phyloP scores from a whole-genome alignment of 2,797 vertebrate species.

The Botia kubotai region DNA sequence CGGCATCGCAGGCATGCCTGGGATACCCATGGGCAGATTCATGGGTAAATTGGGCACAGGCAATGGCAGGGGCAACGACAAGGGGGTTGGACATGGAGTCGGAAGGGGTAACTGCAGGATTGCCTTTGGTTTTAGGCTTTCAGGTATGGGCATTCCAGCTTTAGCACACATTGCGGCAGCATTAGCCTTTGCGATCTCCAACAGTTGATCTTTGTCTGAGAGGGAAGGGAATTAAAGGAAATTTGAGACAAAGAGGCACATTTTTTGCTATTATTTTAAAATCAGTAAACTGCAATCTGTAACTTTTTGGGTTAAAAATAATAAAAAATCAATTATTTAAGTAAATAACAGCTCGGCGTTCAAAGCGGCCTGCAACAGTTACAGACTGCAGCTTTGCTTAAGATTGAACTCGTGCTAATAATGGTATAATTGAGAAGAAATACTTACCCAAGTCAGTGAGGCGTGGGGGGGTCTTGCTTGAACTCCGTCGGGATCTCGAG shows the following conservation, averaged over 20 bases:
- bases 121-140: constrained; percentile 91
- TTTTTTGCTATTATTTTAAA: too few species aligned
- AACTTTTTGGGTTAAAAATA: too few species aligned
- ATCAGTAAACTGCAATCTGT: too few species aligned
- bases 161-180: constrained; percentile 99
- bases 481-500: constrained; percentile 79
- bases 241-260: too few species aligned
- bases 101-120: constrained; percentile 84
- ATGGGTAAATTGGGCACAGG: constrained; percentile 69
- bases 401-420: neutral
- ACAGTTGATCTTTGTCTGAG: constrained; percentile 95
- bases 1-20: constrained; percentile 76
- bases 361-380: constrained; percentile 77
- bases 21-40: constrained; percentile 70
- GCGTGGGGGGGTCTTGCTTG: constrained; percentile 84
- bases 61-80: constrained; percentile 61
- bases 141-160: constrained; percentile 94
- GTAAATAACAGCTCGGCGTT: too few species aligned
- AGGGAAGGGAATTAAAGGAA: neutral
- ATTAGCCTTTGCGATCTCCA: constrained; percentile 99
- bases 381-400: too few species aligned
- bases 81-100: constrained; percentile 73
- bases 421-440: neutral
- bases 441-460: constrained; percentile 94
- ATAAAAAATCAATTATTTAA: too few species aligned